A percentile compares a stretch with the other conserved stretches of the same genome.
These are phyloP conservation scores for Cichladusa arquata DNA, from an alignment of 2,113 vertebrate species.

Conservation along the genomic window DNA sequence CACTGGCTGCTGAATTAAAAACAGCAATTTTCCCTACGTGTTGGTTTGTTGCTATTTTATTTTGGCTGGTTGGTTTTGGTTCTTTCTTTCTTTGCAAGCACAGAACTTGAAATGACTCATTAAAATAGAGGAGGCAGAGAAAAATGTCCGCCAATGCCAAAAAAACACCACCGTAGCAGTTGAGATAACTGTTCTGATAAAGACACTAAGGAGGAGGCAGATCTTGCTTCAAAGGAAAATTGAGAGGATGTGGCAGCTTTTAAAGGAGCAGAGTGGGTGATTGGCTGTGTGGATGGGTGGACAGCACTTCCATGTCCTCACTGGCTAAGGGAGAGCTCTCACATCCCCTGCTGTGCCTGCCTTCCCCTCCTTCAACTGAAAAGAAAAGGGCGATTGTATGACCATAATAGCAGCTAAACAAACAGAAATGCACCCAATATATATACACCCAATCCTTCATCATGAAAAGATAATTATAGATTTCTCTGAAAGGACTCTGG, in stretches of 20 bases:
- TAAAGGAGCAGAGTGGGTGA: not conserved
- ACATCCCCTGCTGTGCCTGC: not conserved
- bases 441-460: not conserved
- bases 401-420: not conserved
- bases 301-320: not conserved
- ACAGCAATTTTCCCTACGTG: not conserved
- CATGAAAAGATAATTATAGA: conserved; percentile 48
- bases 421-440: not conserved
- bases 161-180: not conserved
- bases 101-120: not conserved
- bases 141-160: not conserved
- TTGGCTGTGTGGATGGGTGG: not conserved
- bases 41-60: not conserved
- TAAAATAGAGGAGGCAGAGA: not conserved
- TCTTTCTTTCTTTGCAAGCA: not conserved
- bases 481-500: conserved; percentile 21
- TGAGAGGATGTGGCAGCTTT: not conserved
- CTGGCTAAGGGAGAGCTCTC: not conserved
- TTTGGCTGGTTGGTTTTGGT: not conserved
- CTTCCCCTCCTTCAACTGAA: not conserved
- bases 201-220: not conserved
- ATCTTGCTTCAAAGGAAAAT: not conserved
- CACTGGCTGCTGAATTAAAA: not conserved
- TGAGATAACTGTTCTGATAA: not conserved
- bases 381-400: not conserved